These are phyloP conservation scores for Setophaga coronata DNA, from an alignment of 2,113 vertebrate genomes.

Conservation along the genomic window DNA sequence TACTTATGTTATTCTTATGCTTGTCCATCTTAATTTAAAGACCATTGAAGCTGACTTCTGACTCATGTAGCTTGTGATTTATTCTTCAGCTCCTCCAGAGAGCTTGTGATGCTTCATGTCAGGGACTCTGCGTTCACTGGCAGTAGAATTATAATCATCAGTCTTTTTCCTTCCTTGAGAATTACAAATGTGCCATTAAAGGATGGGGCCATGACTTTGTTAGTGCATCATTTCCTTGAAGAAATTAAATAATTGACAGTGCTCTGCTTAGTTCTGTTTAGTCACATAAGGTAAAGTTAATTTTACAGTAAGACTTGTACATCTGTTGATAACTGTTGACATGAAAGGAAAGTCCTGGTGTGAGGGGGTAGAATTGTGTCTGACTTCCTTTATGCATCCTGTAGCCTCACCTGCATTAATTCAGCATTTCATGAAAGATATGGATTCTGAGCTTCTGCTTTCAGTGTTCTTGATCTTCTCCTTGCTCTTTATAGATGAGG, in stretches of 20 bases:
- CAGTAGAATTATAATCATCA: conserved; percentile 8
- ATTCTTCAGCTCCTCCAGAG: conserved; percentile 2
- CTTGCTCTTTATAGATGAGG: neutral
- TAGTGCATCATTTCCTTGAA: conserved; percentile 54
- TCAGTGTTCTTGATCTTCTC: neutral
- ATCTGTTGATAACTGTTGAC: neutral
- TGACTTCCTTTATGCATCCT: neutral
- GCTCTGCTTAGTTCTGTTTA: neutral
- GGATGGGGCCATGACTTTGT: conserved; percentile 8
- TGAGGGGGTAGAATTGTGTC: neutral
- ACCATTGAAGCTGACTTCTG: conserved; percentile 35
- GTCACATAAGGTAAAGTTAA: neutral
- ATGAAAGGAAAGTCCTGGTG: neutral
- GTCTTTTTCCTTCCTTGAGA: neutral
- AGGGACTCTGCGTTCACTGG: conserved; percentile 15
- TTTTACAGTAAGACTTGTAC: neutral
- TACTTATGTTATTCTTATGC: neutral
- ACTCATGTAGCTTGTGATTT: conserved; percentile 49
- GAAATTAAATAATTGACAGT: conserved; percentile 46
- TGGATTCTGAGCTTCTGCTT: neutral
- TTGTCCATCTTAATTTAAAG: conserved; percentile 48
- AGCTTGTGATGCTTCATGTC: conserved; percentile 22
- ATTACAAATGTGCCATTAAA: conserved; percentile 30
- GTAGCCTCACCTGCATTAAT: neutral
- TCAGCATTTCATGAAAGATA: neutral